Percentiles rank a stretch among this genome's conserved stretches.
phyloP scores from a whole-genome alignment of 2,888 invertebrate genomes.

The Athalia circularis region DNA sequence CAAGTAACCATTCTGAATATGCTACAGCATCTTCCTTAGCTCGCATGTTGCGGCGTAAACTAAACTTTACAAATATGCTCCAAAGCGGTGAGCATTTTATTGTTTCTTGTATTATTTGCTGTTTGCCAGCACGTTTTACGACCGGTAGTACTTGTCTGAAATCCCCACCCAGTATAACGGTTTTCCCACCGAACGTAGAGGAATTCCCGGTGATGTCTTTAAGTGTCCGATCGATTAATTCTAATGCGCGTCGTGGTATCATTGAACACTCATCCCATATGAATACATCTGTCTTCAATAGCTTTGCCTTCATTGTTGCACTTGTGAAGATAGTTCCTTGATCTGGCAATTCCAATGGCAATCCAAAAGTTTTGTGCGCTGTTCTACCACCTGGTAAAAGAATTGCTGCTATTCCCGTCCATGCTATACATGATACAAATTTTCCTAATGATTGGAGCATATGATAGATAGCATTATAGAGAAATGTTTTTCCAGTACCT shows the following conservation, averaged over 20 bases:
- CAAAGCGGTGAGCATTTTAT: too few species aligned
- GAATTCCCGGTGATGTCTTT: neutral
- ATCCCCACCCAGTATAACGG: conserved; percentile 2
- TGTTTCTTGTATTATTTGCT: too few species aligned
- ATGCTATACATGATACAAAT: conserved; percentile 58
- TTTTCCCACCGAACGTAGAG: conserved; percentile 30
- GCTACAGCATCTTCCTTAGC: too few species aligned
- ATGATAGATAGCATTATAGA: conserved; percentile 60
- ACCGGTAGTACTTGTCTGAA: conserved; percentile 18
- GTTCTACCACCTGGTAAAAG: conserved; percentile 66
- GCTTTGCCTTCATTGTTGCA: conserved; percentile 51
- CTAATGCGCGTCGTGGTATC: conserved; percentile 44
- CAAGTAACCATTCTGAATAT: too few species aligned
- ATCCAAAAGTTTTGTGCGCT: conserved; percentile 64
- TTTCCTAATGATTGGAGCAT: conserved; percentile 49
- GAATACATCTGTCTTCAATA: conserved; percentile 51
- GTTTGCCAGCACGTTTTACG: too few species aligned
- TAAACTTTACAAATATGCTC: too few species aligned
- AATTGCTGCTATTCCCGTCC: conserved; percentile 66
- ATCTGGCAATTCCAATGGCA: conserved; percentile 56
- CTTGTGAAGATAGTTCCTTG: conserved; percentile 50
- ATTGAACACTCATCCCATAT: conserved; percentile 58
- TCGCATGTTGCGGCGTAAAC: too few species aligned
- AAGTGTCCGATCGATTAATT: conserved; percentile 30
- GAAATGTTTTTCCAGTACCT: conserved; percentile 71